These are phyloP conservation scores for Zeuzera pyrina DNA, from an alignment of 2,888 invertebrate genomes.

Conservation along the genomic window DNA sequence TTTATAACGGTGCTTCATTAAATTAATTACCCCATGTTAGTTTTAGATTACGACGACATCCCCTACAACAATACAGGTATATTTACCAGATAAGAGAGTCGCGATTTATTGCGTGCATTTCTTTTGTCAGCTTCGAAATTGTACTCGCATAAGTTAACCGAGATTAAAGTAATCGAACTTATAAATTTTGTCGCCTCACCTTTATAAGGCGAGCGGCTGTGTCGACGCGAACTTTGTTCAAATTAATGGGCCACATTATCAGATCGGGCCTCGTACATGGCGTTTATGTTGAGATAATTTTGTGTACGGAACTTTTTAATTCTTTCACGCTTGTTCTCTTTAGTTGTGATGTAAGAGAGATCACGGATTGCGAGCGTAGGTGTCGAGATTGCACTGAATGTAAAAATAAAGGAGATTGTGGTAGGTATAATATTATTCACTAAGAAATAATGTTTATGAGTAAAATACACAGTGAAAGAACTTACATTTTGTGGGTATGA, in stretches of 20 bases:
- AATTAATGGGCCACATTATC: constrained; percentile 72
- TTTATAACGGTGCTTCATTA: constrained; percentile 53
- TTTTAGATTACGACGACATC: constrained; percentile 53
- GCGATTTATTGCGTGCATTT: constrained; percentile 71
- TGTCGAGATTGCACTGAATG: constrained; percentile 5
- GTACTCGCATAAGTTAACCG: constrained; percentile 73
- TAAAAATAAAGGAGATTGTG: not conserved
- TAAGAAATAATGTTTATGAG: no score
- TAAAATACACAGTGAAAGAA: no score
- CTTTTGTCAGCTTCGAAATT: constrained; percentile 74
- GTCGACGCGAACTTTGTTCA: constrained; percentile 71
- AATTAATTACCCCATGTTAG: constrained; percentile 67
- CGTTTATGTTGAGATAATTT: constrained; percentile 72
- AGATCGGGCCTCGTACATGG: constrained; percentile 69
- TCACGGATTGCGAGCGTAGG: constrained; percentile 23
- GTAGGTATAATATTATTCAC: not conserved
- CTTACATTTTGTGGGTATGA: no score
- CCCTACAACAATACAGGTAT: constrained; percentile 62
- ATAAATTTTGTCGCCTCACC: constrained; percentile 74
- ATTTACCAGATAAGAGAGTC: constrained; percentile 58
- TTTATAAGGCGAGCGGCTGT: constrained; percentile 65
- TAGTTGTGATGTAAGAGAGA: constrained; percentile 25
- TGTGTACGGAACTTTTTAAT: constrained; percentile 54
- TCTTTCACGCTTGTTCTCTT: constrained; percentile 40
- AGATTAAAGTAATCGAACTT: constrained; percentile 75